phyloP scores from a whole-genome alignment of 2,888 invertebrate genomes.

The Cephonodes hylas region DNA sequence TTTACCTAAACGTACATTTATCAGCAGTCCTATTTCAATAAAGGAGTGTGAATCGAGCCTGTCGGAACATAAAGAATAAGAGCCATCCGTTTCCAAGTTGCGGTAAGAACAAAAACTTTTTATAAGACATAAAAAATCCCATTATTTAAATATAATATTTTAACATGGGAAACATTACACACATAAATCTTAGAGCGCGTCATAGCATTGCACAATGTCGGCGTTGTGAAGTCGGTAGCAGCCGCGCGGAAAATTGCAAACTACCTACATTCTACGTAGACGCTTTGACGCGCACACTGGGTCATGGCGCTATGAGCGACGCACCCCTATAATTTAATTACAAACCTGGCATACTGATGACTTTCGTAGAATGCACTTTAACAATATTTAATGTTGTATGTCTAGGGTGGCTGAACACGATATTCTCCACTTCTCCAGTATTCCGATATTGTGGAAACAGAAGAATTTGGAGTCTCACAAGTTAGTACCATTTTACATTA shows the following conservation, averaged over 20 bases:
- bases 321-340: neutral
- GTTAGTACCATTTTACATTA: too few species aligned
- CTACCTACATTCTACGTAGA: conserved; percentile 27
- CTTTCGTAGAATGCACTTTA: too few species aligned
- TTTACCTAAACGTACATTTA: neutral
- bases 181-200: conserved; percentile 29
- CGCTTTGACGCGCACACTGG: neutral
- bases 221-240: conserved; percentile 26
- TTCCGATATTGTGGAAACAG: too few species aligned
- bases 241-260: conserved; percentile 35
- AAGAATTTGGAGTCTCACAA: too few species aligned
- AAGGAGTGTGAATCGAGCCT: neutral
- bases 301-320: neutral
- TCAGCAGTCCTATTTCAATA: conserved; percentile 21
- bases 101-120: conserved; percentile 6
- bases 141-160: conserved; percentile 16
- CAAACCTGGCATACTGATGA: too few species aligned
- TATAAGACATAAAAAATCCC: neutral
- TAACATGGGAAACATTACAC: conserved; percentile 27
- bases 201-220: conserved; percentile 25
- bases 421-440: too few species aligned
- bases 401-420: neutral
- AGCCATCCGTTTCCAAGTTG: conserved; percentile 17
- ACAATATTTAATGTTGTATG: too few species aligned
- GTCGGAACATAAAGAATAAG: conserved; percentile 16